These are phyloP conservation scores for Lamprotornis superbus DNA, from an alignment of 2,113 vertebrate species.

Conservation along the genomic window DNA sequence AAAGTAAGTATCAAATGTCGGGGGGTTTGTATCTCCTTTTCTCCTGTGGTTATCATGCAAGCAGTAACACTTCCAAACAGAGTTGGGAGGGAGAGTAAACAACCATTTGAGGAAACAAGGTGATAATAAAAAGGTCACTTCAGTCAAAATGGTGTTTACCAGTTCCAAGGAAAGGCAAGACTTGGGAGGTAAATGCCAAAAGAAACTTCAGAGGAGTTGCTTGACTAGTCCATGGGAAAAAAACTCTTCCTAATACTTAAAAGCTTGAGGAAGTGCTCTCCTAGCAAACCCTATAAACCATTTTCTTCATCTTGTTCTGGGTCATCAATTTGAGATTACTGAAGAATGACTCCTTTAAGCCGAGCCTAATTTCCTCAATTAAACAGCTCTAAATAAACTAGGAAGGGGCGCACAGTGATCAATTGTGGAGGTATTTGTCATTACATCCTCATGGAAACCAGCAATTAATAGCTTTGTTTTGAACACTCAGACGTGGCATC, in stretches of 20 bases:
- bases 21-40: neutral
- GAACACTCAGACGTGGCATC: fast-evolving
- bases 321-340: neutral
- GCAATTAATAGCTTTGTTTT: neutral
- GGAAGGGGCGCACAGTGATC: neutral
- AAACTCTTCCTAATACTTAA: neutral
- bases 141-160: neutral
- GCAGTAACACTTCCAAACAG: neutral
- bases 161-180: neutral
- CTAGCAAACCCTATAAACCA: neutral
- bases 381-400: neutral
- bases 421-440: neutral
- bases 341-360: neutral
- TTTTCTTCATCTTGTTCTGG: neutral
- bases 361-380: neutral
- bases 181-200: neutral
- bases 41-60: neutral
- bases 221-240: neutral
- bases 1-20: conserved; percentile 56
- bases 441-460: neutral
- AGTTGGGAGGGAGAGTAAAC: neutral
- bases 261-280: neutral
- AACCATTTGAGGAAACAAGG: neutral
- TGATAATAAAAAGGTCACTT: neutral
- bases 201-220: neutral